These are phyloP conservation scores for Hyalella azteca DNA, from an alignment of 2,888 invertebrate genomes.

Conservation along the genomic window DNA sequence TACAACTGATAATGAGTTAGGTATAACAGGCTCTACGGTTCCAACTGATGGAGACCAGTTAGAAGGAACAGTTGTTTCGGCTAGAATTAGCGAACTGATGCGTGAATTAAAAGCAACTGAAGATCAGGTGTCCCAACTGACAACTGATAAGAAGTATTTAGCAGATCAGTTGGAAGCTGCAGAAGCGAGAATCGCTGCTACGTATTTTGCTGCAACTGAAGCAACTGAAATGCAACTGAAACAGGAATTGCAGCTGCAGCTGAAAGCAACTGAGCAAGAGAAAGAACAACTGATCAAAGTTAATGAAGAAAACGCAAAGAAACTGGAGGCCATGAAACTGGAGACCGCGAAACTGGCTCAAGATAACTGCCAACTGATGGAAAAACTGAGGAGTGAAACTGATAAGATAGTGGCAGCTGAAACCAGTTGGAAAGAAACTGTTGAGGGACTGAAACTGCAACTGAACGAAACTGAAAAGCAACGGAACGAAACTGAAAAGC, in stretches of 20 bases:
- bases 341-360: background rate
- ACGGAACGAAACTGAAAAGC: no score
- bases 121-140: conserved; percentile 16
- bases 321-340: background rate
- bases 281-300: background rate
- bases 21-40: background rate
- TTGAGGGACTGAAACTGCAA: background rate
- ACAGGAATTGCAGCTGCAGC: background rate
- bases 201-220: background rate
- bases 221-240: conserved; percentile 1
- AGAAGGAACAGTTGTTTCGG: background rate
- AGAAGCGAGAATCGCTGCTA: background rate
- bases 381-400: background rate
- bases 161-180: conserved; percentile 14
- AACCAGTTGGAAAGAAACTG: background rate
- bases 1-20: background rate
- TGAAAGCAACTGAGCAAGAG: background rate
- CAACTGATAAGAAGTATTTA: background rate
- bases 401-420: no score
- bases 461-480: no score
- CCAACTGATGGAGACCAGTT: conserved; percentile 24
- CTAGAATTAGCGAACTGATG: background rate
- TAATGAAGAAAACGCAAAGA: background rate
- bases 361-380: background rate
- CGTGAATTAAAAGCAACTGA: background rate